Conservation (phyloP, 2,113 vertebrate species). For the Apus apus region DNA sequence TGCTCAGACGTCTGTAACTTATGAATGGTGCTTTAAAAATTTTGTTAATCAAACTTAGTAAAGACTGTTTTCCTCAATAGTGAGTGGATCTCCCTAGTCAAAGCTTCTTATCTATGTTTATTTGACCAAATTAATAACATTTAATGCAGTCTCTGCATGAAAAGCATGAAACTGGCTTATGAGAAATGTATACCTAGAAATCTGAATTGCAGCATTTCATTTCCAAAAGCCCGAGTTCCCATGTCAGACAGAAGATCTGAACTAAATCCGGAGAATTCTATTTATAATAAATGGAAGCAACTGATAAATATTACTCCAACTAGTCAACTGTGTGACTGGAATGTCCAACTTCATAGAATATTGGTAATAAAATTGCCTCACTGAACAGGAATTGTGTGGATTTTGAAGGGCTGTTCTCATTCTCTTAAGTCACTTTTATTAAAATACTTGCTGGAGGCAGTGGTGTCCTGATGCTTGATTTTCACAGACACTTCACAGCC, state of each 20-base stretch:
- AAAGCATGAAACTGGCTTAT: neutral
- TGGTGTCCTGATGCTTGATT: neutral
- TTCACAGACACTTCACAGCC: neutral
- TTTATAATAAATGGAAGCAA: conserved; percentile 16
- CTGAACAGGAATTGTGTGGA: conserved; percentile 39
- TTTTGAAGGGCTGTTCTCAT: conserved; percentile 32
- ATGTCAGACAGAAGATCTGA: neutral
- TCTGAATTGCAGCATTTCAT: neutral
- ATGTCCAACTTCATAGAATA: conserved; percentile 8
- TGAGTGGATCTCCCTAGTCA: neutral
- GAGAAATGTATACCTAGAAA: neutral
- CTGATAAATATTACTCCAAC: conserved; percentile 2
- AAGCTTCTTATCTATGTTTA: neutral
- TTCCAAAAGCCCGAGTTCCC: neutral
- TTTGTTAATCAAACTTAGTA: neutral
- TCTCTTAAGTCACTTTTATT: conserved; percentile 5
- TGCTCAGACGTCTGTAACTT: neutral
- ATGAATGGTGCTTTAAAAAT: neutral
- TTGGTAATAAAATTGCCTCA: conserved; percentile 13
- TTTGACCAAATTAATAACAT: neutral
- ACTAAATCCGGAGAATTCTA: neutral
- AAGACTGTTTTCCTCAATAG: neutral
- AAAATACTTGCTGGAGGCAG: conserved; percentile 21
- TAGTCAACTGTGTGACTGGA: conserved; percentile 26
- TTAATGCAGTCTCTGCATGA: neutral